Evolutionary conservation across 2,113 vertebrate genomes (phyloP), one percentile per base, ranked within the genome.

Genomic region (Hyaena hyaena): DNA sequence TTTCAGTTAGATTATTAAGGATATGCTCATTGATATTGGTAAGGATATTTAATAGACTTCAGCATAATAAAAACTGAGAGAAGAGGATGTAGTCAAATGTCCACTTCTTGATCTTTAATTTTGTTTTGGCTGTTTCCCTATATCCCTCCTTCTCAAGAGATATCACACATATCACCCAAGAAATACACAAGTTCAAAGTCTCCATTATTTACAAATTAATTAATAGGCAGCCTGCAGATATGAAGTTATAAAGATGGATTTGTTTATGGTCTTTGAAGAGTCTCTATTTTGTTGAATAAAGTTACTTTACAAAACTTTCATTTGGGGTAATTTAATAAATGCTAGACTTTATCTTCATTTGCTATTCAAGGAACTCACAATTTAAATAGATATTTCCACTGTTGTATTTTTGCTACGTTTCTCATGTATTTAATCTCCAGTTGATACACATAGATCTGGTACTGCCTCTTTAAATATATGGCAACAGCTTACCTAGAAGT

Each of bases 401-500:
- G 23, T 28, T 89, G 35, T 35, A 81, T 65, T 94, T 89, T 92
- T 89, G 12, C 53, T 88, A 19, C 73, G 45, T 92, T 90, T 88
- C 48, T 94, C 31, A 35, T 89, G 69, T 81, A 92, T 95, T 96
- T 97, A 94, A 92, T 77, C 68, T 82, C 43, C n/a, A 86, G 82
- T 89, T 93, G 79, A 90, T n/a, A 93, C 61, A 97, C 4, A 0
- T 83, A 97, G 79, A 45, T 45, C 68, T 63, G 89, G 92, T 96
- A 50, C 43, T 90, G 68, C 33, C 92, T 96, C 26, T 95, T 97
- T 81, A 95, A 95, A 95, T 97, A 97, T 68, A 97, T 88, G 55
- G 39, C 33, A 39, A 66, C 24, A 48, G 15, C 93, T 97, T 39
- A 80, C 74, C 93, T 95, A 84, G 14, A 94, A 89, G 68, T 82